phyloP scores from a whole-genome alignment of 2,888 invertebrate species.

The Gisinianus flammeolus region DNA sequence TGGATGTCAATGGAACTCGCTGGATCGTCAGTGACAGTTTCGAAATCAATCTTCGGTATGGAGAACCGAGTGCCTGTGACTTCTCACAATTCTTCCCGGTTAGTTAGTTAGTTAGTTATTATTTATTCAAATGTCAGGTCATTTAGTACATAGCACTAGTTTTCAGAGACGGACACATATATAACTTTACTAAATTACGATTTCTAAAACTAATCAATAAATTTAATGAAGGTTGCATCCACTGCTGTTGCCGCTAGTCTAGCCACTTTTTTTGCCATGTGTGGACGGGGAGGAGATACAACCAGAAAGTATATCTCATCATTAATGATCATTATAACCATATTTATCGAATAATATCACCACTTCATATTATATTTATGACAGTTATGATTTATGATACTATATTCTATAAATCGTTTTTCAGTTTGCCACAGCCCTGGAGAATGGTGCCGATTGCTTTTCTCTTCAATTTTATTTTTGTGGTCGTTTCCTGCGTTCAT shows the following conservation, averaged over 20 bases:
- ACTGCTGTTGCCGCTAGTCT: constrained; percentile 52
- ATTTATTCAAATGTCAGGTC: too few relatives aligned
- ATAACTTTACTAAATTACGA: not conserved
- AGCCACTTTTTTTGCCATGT: constrained; percentile 53
- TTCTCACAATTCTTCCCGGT: constrained; percentile 52
- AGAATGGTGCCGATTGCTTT: constrained; percentile 50
- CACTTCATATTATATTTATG: not conserved
- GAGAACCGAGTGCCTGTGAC: constrained; percentile 46
- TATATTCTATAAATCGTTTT: not conserved
- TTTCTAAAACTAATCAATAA: not conserved
- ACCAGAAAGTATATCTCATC: constrained; percentile 53
- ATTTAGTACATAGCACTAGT: too few relatives aligned
- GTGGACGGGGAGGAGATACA: constrained; percentile 53
- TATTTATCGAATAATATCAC: not conserved
- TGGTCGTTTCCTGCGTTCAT: constrained; percentile 47
- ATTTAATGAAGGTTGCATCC: constrained; percentile 35
- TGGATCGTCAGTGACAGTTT: constrained; percentile 23
- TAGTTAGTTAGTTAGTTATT: not conserved
- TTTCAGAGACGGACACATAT: not conserved
- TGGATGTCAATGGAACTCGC: constrained; percentile 39
- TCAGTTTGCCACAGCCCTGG: constrained; percentile 49
- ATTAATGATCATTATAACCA: too few relatives aligned
- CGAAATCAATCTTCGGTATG: constrained; percentile 42
- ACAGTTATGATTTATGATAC: not conserved
- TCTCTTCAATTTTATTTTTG: constrained; percentile 44